Conservation (phyloP, 2,888 invertebrate genomes). For the Apodemia mormo region DNA sequence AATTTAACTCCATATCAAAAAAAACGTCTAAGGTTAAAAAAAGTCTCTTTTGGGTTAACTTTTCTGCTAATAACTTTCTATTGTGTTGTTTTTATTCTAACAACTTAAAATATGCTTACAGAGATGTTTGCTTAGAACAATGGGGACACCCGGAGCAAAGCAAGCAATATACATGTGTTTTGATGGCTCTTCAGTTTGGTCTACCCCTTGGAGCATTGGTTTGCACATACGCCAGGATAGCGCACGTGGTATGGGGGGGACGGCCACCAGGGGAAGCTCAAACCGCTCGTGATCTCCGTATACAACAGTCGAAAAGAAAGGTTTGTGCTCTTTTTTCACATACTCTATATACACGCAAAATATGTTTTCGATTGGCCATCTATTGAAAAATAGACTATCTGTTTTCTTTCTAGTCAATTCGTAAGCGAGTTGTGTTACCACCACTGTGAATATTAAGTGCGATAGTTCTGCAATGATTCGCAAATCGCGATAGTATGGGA, state of each 20-base stretch:
- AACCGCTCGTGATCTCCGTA: slow-evolving; percentile 89
- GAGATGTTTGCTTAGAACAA: slow-evolving; percentile 87
- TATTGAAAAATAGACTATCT: too few species aligned
- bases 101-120: slow-evolving; percentile 57
- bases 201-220: slow-evolving; percentile 90
- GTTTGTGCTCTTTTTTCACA: slow-evolving; percentile 67
- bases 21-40: too few species aligned
- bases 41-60: too few species aligned
- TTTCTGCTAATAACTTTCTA: too few species aligned
- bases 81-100: background rate
- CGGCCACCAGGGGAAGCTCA: slow-evolving; percentile 94
- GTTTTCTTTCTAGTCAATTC: too few species aligned
- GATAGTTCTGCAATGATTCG: too few species aligned
- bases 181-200: slow-evolving; percentile 92
- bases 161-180: slow-evolving; percentile 87
- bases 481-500: too few species aligned
- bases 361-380: too few species aligned
- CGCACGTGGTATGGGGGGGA: slow-evolving; percentile 92
- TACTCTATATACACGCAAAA: too few species aligned
- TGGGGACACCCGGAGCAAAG: slow-evolving; percentile 85
- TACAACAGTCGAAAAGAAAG: slow-evolving; percentile 93
- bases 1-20: too few species aligned
- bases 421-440: too few species aligned
- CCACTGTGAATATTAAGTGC: too few species aligned
- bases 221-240: slow-evolving; percentile 93